phyloP scores from a whole-genome alignment of 1,140 invertebrate genomes.

The Euwallacea similis region DNA sequence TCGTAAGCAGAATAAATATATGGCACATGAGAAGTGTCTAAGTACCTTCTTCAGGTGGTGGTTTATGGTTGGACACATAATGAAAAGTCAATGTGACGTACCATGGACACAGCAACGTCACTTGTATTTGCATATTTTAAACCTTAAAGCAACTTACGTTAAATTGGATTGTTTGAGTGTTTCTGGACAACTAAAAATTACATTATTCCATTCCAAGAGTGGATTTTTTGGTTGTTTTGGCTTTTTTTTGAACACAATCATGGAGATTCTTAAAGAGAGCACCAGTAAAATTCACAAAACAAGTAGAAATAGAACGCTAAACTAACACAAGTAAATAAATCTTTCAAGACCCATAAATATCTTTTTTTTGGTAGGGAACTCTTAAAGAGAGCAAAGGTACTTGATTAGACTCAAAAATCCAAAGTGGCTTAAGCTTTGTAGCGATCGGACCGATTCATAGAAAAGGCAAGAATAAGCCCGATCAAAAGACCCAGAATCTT shows the following conservation, averaged over 20 bases:
- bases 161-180: neutral
- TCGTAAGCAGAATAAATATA: slow-evolving; percentile 18
- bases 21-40: slow-evolving; percentile 12
- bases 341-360: slow-evolving; percentile 3
- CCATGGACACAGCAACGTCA: no score
- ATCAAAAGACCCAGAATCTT: slow-evolving; percentile 78
- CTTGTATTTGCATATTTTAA: no score
- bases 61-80: neutral
- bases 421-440: slow-evolving; percentile 67
- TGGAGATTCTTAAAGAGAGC: neutral
- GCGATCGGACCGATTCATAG: slow-evolving; percentile 66
- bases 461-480: slow-evolving; percentile 76
- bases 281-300: neutral
- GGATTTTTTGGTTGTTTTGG: no score
- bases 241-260: no score
- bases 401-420: slow-evolving; percentile 3
- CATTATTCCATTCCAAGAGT: neutral
- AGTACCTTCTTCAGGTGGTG: neutral
- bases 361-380: slow-evolving; percentile 13
- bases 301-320: no score
- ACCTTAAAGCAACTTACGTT: no score
- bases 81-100: no score
- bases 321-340: neutral
- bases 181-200: neutral
- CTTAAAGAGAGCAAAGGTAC: slow-evolving; percentile 35